Conservation (phyloP, 2,888 invertebrate species). For the Portevinia maculata region DNA sequence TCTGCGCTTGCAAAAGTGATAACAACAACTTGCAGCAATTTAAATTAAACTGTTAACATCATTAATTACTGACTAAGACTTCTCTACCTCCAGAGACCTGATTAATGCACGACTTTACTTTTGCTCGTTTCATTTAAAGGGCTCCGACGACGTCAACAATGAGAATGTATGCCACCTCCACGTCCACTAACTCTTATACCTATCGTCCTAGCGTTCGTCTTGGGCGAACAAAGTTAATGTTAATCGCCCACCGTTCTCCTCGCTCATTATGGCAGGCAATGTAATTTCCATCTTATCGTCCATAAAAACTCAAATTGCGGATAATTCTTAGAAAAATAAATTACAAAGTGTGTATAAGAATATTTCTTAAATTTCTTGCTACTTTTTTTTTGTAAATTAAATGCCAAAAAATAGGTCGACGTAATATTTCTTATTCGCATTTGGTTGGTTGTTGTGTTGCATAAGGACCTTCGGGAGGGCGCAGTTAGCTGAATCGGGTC, state of each 20-base stretch:
- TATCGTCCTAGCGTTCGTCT: neutral
- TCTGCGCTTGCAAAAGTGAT: constrained; percentile 26
- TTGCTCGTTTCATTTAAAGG: constrained; percentile 62
- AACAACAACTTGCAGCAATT: constrained; percentile 64
- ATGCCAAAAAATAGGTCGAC: constrained; percentile 56
- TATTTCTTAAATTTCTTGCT: neutral
- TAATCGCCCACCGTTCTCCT: constrained; percentile 22
- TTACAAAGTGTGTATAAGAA: neutral
- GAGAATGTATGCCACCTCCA: neutral
- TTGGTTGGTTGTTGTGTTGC: constrained; percentile 40
- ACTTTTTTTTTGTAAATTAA: constrained; percentile 14
- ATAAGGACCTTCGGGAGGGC: constrained; percentile 40
- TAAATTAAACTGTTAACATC: constrained; percentile 68
- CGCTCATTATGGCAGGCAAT: constrained; percentile 55
- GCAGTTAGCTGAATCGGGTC: constrained; percentile 3
- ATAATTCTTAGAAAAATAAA: constrained; percentile 14
- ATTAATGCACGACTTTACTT: constrained; percentile 57
- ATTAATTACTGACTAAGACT: constrained; percentile 68
- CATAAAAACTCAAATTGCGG: constrained; percentile 63
- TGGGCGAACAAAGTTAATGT: constrained; percentile 37
- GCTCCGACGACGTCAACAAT: neutral
- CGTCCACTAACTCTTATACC: neutral
- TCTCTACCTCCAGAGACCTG: constrained; percentile 49
- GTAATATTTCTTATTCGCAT: constrained; percentile 57
- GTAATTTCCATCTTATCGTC: constrained; percentile 58